Evolutionary conservation across 2,113 vertebrate genomes (phyloP).

Genomic region (Nipponia nippon): DNA sequence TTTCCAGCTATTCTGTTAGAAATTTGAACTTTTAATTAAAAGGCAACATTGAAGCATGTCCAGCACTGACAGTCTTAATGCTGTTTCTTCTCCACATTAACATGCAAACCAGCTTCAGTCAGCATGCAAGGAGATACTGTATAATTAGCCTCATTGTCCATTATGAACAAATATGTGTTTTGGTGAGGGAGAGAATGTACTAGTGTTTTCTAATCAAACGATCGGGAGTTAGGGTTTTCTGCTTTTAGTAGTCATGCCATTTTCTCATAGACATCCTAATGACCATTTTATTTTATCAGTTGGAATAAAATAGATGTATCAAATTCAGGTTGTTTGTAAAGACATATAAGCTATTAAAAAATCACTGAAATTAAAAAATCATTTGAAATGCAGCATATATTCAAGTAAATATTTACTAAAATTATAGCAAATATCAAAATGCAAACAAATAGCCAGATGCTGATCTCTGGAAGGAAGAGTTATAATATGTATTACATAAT

Average conservation of each 20-base stretch:
- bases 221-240: background rate
- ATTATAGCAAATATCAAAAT: background rate
- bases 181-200: background rate
- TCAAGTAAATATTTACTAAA: background rate
- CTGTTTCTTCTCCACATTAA: constrained; percentile 66
- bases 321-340: background rate
- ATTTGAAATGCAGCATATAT: background rate
- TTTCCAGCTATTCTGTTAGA: constrained; percentile 68
- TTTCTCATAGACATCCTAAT: background rate
- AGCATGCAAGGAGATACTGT: constrained; percentile 49
- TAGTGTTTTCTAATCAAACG: background rate
- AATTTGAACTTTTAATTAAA: constrained; percentile 74
- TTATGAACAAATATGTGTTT: constrained; percentile 55
- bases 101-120: constrained; percentile 65
- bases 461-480: background rate
- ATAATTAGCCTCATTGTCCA: constrained; percentile 58
- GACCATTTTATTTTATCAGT: background rate
- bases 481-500: background rate
- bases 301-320: background rate
- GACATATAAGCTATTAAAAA: background rate
- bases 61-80: constrained; percentile 57
- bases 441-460: background rate
- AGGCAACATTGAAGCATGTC: constrained; percentile 69
- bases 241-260: background rate
- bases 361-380: fast-evolving